A percentile compares a stretch with the other conserved stretches of the same genome.
Conservation (phyloP, 1,140 invertebrate genomes). For the Thaumatotibia leucotreta region DNA sequence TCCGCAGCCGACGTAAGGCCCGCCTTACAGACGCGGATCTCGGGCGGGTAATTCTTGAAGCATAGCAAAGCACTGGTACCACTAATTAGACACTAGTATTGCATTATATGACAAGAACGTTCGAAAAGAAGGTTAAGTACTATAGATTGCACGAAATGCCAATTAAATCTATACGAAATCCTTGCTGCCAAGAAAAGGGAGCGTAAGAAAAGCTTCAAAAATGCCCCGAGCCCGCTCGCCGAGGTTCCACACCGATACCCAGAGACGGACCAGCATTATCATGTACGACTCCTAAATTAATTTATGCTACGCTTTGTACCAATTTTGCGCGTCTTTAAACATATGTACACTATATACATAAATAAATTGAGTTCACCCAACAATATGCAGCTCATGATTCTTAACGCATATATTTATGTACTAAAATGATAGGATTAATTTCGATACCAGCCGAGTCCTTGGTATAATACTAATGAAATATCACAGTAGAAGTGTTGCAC, state of each 20-base stretch:
- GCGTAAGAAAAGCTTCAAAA: background rate
- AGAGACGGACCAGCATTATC: background rate
- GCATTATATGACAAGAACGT: background rate
- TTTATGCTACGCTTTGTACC: conserved; percentile 21
- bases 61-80: background rate
- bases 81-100: background rate
- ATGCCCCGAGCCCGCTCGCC: background rate
- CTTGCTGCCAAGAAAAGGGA: background rate
- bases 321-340: conserved; percentile 31
- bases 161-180: too few relatives aligned
- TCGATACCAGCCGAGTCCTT: background rate
- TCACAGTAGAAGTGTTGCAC: conserved; percentile 11
- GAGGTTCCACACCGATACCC: background rate
- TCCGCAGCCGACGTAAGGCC: conserved; percentile 43
- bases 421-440: conserved; percentile 5
- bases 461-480: conserved; percentile 4
- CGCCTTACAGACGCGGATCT: background rate
- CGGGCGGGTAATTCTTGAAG: background rate
- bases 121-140: too few relatives aligned
- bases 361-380: conserved; percentile 17
- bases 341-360: conserved; percentile 61
- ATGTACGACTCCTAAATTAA: background rate
- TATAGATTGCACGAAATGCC: too few relatives aligned
- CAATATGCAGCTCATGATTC: conserved; percentile 8
- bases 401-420: conserved; percentile 6